A percentile compares a stretch with the other conserved stretches of the same genome.
Evolutionary conservation across 2,113 vertebrate genomes (phyloP).

Genomic region (Vombatus ursinus): DNA sequence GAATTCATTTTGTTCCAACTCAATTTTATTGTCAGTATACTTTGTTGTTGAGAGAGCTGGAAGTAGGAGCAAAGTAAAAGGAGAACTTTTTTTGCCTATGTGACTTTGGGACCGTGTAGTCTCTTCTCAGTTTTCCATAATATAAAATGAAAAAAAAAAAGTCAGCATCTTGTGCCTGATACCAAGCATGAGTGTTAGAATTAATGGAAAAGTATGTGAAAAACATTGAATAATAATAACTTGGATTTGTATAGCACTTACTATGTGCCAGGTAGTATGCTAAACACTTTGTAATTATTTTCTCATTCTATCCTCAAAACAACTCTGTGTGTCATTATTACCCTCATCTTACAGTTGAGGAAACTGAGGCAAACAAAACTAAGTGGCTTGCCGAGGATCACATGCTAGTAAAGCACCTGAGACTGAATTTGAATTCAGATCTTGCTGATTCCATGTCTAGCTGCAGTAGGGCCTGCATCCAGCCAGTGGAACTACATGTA

Average conservation of each 20-base stretch:
- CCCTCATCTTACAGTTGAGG: background rate
- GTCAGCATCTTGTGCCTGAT: background rate
- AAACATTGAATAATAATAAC: background rate
- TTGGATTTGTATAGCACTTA: background rate
- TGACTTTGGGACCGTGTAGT: background rate
- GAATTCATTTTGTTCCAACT: background rate
- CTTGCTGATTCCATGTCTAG: background rate
- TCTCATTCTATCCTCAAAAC: background rate
- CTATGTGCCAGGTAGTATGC: background rate
- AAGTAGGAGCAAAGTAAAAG: background rate
- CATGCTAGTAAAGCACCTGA: background rate
- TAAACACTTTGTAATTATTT: background rate
- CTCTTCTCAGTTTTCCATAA: background rate
- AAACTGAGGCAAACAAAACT: background rate
- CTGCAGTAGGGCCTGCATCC: background rate
- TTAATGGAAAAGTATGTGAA: background rate
- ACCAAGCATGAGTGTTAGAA: background rate
- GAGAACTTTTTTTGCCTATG: background rate
- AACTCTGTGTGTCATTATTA: background rate
- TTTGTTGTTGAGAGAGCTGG: background rate
- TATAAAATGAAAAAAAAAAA: background rate
- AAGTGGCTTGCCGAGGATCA: background rate
- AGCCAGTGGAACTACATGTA: background rate
- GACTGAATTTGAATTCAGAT: background rate
- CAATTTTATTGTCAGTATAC: background rate